Evolutionary conservation across 2,113 vertebrate genomes (phyloP), one percentile per base, ranked within the genome.

Genomic region (Camelus dromedarius): DNA sequence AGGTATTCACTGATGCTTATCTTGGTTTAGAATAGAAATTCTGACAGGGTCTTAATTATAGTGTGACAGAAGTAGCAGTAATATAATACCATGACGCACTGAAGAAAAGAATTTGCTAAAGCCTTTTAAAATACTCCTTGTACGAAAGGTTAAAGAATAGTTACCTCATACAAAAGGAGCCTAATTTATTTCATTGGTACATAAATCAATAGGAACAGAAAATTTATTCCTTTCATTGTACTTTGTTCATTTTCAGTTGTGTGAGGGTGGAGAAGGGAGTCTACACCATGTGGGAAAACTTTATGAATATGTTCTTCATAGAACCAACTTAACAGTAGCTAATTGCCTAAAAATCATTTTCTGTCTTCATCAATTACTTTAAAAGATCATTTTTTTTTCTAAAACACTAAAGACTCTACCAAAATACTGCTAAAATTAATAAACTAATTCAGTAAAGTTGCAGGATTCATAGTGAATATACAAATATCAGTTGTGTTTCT

Each of bases 31-130:
- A 97, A 97, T 91, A 98, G 79, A 60, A 97, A 95, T 85, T 85
- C 87, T 98, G 28, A 94, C 98, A 94, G 30, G 89, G 30, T 82
- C 93, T 96, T 97, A 96, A 98, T 98, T 97, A 97, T 24, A 97
- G 91, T 50, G 73, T 79, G 95, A 56, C 4, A 91, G 92, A 89
- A 77, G 60, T 85, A 79, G 79, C 95, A 90, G 80, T 54, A 96
- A 76, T 11, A 96, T 82, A 89, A 97, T 85, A 86, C 69, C 42
- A 70, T 86, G 93, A 95, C 97, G 95, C 0, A 96, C 18, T 48
- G 76, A 58, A 95, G 46, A 60, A 97, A 97, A 92, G 58, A 96
- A 60, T 70, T 96, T 48, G 18, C 24, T 42, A 84, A 35, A 62
- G 20, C 54, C 76, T 97, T 1, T 1, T 88, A 42, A 95, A 97